Evolutionary conservation across 23 tunicate species (phyloP), one percentile per base, ranked within the genome.

Genomic region (Ascidia mentula): DNA sequence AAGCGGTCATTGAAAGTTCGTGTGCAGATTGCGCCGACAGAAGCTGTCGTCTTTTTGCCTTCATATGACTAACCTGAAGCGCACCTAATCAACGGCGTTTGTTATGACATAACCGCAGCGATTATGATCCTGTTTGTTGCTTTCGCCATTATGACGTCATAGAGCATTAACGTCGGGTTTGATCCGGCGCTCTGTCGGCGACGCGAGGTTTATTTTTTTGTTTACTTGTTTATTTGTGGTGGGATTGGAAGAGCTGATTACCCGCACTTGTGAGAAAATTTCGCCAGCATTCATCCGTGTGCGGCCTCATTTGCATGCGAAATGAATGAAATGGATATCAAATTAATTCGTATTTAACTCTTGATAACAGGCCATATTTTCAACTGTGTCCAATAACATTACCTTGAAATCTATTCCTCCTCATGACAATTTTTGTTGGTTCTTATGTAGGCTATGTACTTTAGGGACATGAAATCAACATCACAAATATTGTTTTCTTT

Each of bases 61-160:
- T 53, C 24, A 26, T 53, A 28, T 53, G 65, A 53, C 65, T 53
- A 26, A 53, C 22, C 65, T 28, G 4, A 42, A 26, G 12, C 7
- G 65, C 65, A 53, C 65, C 65, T 53, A 53, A 53, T 53, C 65
- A 53, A 15, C 53, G 15, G 65, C 65, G 13, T 53, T 53, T 53
- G 65, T 53, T 53, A 53, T 53, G 65, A 53, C 65, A 53, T 53
- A 28, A 6, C 13, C 65, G 7, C 65, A 28, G 28, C 24, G 65
- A 53, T 53, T 53, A 53, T 28, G 65, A 26, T 3, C 24, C 1
- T 53, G 65, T 53, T 53, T 53, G 65, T 53, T 53, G 7, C 65
- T 28, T 53, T 53, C 24, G 65, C 65, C 81, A 36, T 77, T 59
- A 38, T 77, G 71, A 77, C 81, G 39, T 77, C 81, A 59, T 59